phyloP scores from a whole-genome alignment of 2,888 invertebrate species.

The Exephanes ischioxanthus region DNA sequence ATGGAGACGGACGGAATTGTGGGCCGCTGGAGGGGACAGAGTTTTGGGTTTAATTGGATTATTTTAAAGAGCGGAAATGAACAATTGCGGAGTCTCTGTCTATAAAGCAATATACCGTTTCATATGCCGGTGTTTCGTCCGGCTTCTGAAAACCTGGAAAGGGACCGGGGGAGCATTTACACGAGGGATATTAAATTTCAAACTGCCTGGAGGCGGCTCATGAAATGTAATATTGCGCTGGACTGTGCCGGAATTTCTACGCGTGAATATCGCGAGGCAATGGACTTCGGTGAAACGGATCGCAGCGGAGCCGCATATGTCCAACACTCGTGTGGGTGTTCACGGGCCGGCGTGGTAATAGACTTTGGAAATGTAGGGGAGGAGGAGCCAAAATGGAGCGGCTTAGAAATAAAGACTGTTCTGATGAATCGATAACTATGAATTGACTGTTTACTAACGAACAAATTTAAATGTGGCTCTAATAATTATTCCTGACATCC shows the following conservation, averaged over 20 bases:
- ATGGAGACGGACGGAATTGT: not conserved
- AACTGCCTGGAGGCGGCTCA: not conserved
- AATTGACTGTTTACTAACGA: not conserved
- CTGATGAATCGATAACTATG: not conserved
- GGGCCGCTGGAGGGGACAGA: not conserved
- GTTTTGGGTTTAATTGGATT: not conserved
- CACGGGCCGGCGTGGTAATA: not conserved
- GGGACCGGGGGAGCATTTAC: not conserved
- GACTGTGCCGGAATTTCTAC: not conserved
- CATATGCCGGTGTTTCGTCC: not conserved
- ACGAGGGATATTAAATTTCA: slow-evolving; percentile 6
- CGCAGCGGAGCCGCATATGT: slow-evolving; percentile 31
- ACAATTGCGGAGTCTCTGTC: not conserved
- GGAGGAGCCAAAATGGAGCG: not conserved
- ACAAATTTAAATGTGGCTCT: too few relatives aligned
- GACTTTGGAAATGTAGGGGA: not conserved
- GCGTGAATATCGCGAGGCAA: slow-evolving; percentile 17
- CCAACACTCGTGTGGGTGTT: slow-evolving; percentile 8
- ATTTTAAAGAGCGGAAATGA: not conserved
- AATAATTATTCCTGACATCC: too few relatives aligned
- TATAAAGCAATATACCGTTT: not conserved
- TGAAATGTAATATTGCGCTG: slow-evolving; percentile 20
- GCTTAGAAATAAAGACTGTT: not conserved
- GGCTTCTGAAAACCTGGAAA: not conserved
- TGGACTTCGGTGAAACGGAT: slow-evolving; percentile 30